Conservation (phyloP, 2,113 vertebrate genomes). For the Calidris pugnax region DNA sequence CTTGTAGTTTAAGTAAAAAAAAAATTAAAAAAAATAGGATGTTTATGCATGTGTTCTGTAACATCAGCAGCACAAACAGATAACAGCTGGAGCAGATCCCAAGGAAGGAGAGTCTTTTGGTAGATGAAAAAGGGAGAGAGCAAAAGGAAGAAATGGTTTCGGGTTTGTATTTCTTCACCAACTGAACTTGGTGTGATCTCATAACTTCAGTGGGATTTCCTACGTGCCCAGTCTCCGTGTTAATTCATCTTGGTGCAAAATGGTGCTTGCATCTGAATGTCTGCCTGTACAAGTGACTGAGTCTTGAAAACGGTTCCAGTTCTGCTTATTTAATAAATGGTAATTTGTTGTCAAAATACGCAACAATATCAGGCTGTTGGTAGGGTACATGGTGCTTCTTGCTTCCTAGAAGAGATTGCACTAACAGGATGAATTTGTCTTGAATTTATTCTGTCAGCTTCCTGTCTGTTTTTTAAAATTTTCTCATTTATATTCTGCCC, state of each 20-base stretch:
- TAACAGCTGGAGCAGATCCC: not conserved
- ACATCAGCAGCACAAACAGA: not conserved
- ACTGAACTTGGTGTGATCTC: not conserved
- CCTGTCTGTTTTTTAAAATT: not conserved
- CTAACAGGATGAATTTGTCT: not conserved
- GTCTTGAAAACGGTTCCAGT: not conserved
- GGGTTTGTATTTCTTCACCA: not conserved
- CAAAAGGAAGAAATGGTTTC: not conserved
- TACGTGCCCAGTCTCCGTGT: not conserved
- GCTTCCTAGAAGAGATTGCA: not conserved
- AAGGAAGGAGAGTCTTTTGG: accelerated
- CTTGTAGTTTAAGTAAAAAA: not conserved
- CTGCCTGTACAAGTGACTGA: not conserved
- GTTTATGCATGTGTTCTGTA: not conserved
- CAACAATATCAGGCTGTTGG: not conserved
- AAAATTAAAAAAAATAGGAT: accelerated
- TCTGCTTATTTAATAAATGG: not conserved
- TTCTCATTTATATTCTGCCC: not conserved
- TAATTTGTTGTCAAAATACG: not conserved
- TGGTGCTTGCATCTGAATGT: not conserved
- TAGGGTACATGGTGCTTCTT: not conserved
- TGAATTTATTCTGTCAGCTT: not conserved
- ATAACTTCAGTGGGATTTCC: not conserved
- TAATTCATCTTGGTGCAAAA: not conserved
- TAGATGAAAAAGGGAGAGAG: not conserved